Evolutionary conservation across 2,888 invertebrate species (phyloP), one percentile per base, ranked within the genome.

Genomic region (Caenorhabditis sulstoni): DNA sequence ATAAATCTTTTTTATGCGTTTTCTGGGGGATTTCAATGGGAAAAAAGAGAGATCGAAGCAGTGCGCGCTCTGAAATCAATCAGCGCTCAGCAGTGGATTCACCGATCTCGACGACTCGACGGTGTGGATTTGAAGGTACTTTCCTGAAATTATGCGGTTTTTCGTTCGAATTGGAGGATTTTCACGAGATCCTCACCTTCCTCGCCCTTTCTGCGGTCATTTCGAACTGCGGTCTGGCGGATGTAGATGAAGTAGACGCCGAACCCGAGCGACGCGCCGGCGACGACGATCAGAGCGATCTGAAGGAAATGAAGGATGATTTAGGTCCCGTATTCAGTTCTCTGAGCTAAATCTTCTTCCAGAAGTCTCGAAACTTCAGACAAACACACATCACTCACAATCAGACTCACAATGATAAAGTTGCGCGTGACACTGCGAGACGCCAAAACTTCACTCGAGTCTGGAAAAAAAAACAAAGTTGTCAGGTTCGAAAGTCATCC

Each of bases 21-120:
- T n/a, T n/a, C n/a, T n/a, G n/a, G n/a, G n/a, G n/a, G n/a, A n/a
- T n/a, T n/a, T n/a, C n/a, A n/a, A 29, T 7, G 29, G 4, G 29
- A 29, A 29, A 29, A 29, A 7, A 29, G 29, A 29, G 29, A 29
- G 29, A 29, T 29, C 29, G 29, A 5, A n/a, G n/a, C n/a, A n/a
- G n/a, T n/a, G n/a, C n/a, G n/a, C n/a, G n/a, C n/a, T n/a, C n/a
- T n/a, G n/a, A 7, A 29, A 41, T 57, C 49, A 66, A 37, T 75
- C 61, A 1, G 41, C 7, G 45, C n/a, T 62, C n/a, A 79, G 35
- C 22, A 79, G 50, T 20, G 79, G 79, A 45, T 79, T 73, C 14
- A 73, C 67, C 1, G 73, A 73, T 45, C 67, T 20, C 4, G 73
- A 47, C 11, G 79, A 79, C 47, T 73, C 73, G n/a, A 79, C 79